Percentiles rank a stretch among this genome's conserved stretches.
Conservation (phyloP, 2,113 vertebrate genomes). For the Cyanoramphus novaezelandiae region DNA sequence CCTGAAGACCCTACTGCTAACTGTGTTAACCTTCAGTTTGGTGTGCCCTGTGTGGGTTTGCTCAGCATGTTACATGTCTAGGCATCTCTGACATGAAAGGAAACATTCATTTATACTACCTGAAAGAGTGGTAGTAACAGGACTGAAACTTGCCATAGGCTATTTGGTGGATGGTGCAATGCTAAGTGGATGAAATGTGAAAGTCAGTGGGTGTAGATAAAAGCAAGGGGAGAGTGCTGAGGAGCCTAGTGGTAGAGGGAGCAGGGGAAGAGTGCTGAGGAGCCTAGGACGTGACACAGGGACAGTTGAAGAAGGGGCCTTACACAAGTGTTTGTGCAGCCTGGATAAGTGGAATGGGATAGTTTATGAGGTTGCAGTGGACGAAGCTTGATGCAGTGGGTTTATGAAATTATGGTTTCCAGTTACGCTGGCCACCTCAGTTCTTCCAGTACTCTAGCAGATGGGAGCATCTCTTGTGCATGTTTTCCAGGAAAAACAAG, state of each 20-base stretch:
- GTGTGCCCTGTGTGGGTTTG: background rate
- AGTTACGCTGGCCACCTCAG: background rate
- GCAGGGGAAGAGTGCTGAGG: background rate
- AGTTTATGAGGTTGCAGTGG: background rate
- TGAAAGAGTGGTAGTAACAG: background rate
- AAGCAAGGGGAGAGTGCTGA: background rate
- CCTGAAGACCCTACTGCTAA: background rate
- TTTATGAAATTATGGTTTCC: background rate
- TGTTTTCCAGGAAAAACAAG: background rate
- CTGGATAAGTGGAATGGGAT: background rate
- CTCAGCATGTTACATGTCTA: background rate
- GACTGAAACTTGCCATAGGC: background rate
- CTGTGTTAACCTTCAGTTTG: background rate
- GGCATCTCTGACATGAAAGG: background rate
- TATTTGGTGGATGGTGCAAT: fast-evolving
- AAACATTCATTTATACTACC: background rate
- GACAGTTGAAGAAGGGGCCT: background rate
- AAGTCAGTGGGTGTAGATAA: background rate
- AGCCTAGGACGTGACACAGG: background rate
- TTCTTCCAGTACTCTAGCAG: background rate
- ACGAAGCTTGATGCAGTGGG: background rate
- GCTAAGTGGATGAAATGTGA: background rate
- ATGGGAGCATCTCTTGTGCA: background rate
- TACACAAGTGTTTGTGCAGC: background rate
- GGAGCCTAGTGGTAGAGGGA: background rate